Conservation (phyloP, 2,797 vertebrate genomes). For the Urosaurus nigricauda region DNA sequence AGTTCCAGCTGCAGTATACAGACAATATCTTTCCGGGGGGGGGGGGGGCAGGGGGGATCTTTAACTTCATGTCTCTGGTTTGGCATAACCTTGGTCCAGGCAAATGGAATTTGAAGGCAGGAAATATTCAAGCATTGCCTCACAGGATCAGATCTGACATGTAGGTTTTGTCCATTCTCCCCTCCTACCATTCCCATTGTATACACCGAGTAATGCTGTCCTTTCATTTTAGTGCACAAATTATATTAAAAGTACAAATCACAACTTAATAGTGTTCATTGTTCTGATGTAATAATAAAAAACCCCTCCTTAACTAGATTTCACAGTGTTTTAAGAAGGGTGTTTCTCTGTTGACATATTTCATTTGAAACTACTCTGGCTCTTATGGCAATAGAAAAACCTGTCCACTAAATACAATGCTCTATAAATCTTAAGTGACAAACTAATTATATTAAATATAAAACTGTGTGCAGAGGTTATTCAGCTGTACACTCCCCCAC, state of each 20-base stretch:
- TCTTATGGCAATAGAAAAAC: slow-evolving; percentile 52
- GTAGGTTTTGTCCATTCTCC: slow-evolving; percentile 19
- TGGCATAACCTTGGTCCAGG: not conserved
- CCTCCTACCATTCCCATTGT: slow-evolving; percentile 28
- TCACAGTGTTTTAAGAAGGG: slow-evolving; percentile 52
- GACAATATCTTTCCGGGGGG: not conserved
- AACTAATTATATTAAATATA: slow-evolving; percentile 64
- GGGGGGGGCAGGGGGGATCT: no score
- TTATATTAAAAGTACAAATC: slow-evolving; percentile 68
- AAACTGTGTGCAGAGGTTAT: slow-evolving; percentile 40
- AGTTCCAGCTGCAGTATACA: not conserved
- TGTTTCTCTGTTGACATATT: slow-evolving; percentile 59
- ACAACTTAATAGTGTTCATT: slow-evolving; percentile 56
- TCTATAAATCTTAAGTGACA: slow-evolving; percentile 68
- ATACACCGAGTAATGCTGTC: slow-evolving; percentile 54
- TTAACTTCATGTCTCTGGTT: not conserved
- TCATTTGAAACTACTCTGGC: slow-evolving; percentile 64
- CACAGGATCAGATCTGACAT: slow-evolving; percentile 30
- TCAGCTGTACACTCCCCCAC: slow-evolving; percentile 38
- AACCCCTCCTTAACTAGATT: slow-evolving; percentile 59
- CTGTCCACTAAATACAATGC: slow-evolving; percentile 40
- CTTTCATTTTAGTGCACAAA: slow-evolving; percentile 60
- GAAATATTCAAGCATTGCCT: slow-evolving; percentile 20
- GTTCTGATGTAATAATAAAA: slow-evolving; percentile 57
- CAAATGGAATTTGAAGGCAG: not conserved